Evolutionary conservation across 2,888 invertebrate genomes (phyloP).

Genomic region (Rotaria socialis): DNA sequence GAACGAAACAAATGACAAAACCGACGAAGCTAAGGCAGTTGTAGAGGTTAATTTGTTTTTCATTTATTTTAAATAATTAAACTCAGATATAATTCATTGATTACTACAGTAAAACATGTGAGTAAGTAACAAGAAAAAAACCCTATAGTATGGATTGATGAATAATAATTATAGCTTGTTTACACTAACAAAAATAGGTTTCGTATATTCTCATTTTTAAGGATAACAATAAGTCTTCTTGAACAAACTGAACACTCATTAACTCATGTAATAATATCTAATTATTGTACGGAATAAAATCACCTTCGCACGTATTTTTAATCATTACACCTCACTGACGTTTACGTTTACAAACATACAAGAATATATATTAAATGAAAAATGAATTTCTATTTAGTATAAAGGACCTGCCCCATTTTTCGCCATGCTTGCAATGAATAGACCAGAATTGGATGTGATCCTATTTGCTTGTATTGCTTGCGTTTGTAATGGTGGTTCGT

Average conservation of each 20-base stretch:
- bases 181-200: not conserved
- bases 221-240: not conserved
- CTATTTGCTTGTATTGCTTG: constrained; percentile 16
- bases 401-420: not conserved
- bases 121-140: too few species aligned
- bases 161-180: not conserved
- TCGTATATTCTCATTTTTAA: not conserved
- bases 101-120: too few species aligned
- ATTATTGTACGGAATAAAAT: not conserved
- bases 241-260: not conserved
- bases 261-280: not conserved
- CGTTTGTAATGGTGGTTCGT: constrained; percentile 13
- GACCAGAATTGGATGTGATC: not conserved
- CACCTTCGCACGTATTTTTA: not conserved
- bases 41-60: not conserved
- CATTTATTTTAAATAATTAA: too few species aligned
- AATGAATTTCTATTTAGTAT: not conserved
- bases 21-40: not conserved
- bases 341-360: too few species aligned
- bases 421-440: not conserved
- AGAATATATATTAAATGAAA: not conserved
- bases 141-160: not conserved
- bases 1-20: not conserved
- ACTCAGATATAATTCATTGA: too few species aligned
- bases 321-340: not conserved